These are phyloP conservation scores for Carapus acus DNA, from an alignment of 2,797 vertebrate species.

Conservation along the genomic window DNA sequence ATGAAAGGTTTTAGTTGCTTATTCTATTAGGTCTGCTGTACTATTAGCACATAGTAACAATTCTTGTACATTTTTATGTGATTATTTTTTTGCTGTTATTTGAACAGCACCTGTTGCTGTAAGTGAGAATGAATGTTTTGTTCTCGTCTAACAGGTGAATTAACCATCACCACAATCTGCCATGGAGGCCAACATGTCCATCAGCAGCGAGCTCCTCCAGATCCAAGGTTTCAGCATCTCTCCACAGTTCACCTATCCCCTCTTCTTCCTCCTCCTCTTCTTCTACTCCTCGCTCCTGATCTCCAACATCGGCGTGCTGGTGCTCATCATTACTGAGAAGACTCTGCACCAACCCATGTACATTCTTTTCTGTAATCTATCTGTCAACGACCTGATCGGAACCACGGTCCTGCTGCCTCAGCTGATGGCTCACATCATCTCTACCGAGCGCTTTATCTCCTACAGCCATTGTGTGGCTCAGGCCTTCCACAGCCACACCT, in stretches of 20 bases:
- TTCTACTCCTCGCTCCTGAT: conserved; percentile 53
- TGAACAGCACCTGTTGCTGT: too few species aligned
- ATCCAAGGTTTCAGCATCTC: conserved; percentile 58
- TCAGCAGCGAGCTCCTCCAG: conserved; percentile 36
- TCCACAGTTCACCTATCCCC: conserved; percentile 41
- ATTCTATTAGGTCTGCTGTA: too few species aligned
- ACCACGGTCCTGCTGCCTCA: conserved; percentile 70
- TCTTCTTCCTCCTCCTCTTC: conserved; percentile 59
- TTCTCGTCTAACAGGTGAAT: conserved; percentile 25
- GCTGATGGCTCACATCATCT: conserved; percentile 75
- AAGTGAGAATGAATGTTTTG: not conserved
- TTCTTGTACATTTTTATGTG: too few species aligned
- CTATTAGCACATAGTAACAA: too few species aligned
- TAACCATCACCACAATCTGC: too few species aligned
- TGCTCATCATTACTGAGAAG: conserved; percentile 54
- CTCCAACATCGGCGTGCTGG: conserved; percentile 55
- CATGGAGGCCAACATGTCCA: conserved; percentile 56
- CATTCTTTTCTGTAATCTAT: conserved; percentile 77
- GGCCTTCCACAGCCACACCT: conserved; percentile 79
- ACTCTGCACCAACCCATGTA: conserved; percentile 79
- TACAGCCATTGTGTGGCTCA: conserved; percentile 74
- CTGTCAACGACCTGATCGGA: conserved; percentile 73
- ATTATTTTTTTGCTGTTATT: too few species aligned
- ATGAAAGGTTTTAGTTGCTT: too few species aligned
- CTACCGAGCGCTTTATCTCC: conserved; percentile 65